A percentile compares a stretch with the other conserved stretches of the same genome.
These are phyloP conservation scores for Torymus texanus DNA, from an alignment of 2,888 invertebrate genomes.

Conservation along the genomic window DNA sequence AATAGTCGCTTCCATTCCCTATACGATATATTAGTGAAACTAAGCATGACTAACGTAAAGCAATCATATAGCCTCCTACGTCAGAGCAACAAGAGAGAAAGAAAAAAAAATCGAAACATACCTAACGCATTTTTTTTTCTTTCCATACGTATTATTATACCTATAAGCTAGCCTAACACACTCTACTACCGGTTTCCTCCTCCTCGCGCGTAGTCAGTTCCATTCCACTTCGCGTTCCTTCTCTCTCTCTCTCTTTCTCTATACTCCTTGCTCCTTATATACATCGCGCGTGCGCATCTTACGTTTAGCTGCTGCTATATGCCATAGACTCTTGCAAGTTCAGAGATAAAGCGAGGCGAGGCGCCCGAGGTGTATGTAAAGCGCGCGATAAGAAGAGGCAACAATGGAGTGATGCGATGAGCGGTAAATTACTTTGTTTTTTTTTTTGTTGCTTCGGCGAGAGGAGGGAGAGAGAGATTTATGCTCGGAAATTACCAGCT, in stretches of 20 bases:
- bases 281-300: neutral
- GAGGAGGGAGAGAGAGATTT: conserved; percentile 3
- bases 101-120: too few species aligned
- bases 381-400: conserved; percentile 41
- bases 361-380: conserved; percentile 11
- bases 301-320: neutral
- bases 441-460: neutral
- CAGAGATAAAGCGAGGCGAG: conserved; percentile 34
- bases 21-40: too few species aligned
- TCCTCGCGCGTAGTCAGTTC: too few species aligned
- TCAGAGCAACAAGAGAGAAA: too few species aligned
- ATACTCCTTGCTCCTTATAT: neutral
- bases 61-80: too few species aligned
- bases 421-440: conserved; percentile 41
- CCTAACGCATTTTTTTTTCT: too few species aligned
- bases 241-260: neutral
- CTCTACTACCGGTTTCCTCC: too few species aligned
- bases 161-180: too few species aligned
- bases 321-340: conserved; percentile 24
- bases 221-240: too few species aligned
- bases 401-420: conserved; percentile 42
- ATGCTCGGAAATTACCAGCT: conserved; percentile 10
- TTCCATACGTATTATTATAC: too few species aligned
- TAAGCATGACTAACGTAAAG: too few species aligned
- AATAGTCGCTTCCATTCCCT: too few species aligned